Conservation (phyloP, 2,888 invertebrate species). For the Parasteatoda lunata region DNA sequence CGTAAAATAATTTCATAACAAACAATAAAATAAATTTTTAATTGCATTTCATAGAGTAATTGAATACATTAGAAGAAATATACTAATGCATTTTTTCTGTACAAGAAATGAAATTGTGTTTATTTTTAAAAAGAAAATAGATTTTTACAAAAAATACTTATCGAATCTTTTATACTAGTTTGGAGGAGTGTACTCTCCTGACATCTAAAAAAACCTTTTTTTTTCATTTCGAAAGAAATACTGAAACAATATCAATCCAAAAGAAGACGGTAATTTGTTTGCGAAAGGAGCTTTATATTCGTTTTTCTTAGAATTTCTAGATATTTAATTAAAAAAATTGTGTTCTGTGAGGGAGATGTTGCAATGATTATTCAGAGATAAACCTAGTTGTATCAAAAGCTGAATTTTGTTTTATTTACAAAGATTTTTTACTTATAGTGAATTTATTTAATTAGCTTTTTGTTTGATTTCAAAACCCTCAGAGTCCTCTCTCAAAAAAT, state of each 20-base stretch:
- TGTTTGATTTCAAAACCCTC: slow-evolving; percentile 57
- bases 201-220: slow-evolving; percentile 14
- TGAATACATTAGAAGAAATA: too few relatives aligned
- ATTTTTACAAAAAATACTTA: too few relatives aligned
- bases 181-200: slow-evolving; percentile 4
- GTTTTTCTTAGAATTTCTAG: slow-evolving; percentile 51
- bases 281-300: not conserved
- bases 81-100: too few relatives aligned
- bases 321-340: slow-evolving; percentile 61
- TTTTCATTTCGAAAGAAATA: slow-evolving; percentile 34
- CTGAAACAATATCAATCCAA: slow-evolving; percentile 59
- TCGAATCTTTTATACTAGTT: too few relatives aligned
- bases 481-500: slow-evolving; percentile 44
- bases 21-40: too few relatives aligned
- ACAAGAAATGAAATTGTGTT: too few relatives aligned
- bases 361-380: slow-evolving; percentile 53
- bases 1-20: too few relatives aligned
- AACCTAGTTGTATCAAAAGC: slow-evolving; percentile 40
- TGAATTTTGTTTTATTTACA: slow-evolving; percentile 25
- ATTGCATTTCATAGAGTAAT: too few relatives aligned
- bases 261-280: slow-evolving; percentile 41
- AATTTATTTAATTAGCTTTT: slow-evolving; percentile 68
- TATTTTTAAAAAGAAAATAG: too few relatives aligned
- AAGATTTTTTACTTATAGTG: slow-evolving; percentile 56
- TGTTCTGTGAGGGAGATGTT: slow-evolving; percentile 22